Base-by-base conservation (phyloP, 1,140 invertebrate genomes). In the Saccostrea echinata region DNA sequence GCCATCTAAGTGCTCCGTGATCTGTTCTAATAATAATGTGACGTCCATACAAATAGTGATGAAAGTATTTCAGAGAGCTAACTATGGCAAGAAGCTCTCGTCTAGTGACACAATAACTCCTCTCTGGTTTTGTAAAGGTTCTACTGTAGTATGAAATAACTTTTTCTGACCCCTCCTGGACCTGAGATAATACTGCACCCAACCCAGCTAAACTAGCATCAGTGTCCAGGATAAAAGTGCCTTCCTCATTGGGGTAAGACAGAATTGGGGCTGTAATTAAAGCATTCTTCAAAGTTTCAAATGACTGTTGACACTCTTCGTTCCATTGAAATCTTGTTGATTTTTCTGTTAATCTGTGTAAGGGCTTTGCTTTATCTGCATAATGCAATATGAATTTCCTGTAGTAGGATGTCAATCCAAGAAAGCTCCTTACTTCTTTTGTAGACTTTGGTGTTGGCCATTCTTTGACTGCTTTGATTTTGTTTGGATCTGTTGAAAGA, bases 251-350 rank as follows among this genome's bases (percentile, higher is more conserved):
- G 16, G 85, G 90, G 82, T 88, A 91, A 3, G 53, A 71, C 35
- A 92, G 84, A 0, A 92, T 84, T 30, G 90, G 91, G 27, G 87
- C 87, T 16, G 24, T 81, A 0, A 71, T 90, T 2, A 91, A 84
- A 0, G 64, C 64, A 51, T 53, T 27, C 27, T 80, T 80, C 51
- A 80, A 11, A 43, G 21, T 43, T 12, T 35, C 55, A 52, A 27
- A 55, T 16, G 55, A 57, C 51, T 24, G 9, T 51, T 91, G 53
- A 61, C 88, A 82, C 6, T 43, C 2, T 86, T 89, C 81, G 11
- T 51, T 84, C 92, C 91, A 92, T 6, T 51, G n/a, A 84, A 91
- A 93, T 11, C 18, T 35, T 3, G 11, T 0, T n/a, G 83, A 80
- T 61, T 88, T 86, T 35, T 87, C 64, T 3, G 89, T 91, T 13